Percentiles rank a stretch among this genome's conserved stretches.
These are phyloP conservation scores for Pocillopora meandrina DNA, from an alignment of 92 coral and sea anemone species.

Conservation along the genomic window DNA sequence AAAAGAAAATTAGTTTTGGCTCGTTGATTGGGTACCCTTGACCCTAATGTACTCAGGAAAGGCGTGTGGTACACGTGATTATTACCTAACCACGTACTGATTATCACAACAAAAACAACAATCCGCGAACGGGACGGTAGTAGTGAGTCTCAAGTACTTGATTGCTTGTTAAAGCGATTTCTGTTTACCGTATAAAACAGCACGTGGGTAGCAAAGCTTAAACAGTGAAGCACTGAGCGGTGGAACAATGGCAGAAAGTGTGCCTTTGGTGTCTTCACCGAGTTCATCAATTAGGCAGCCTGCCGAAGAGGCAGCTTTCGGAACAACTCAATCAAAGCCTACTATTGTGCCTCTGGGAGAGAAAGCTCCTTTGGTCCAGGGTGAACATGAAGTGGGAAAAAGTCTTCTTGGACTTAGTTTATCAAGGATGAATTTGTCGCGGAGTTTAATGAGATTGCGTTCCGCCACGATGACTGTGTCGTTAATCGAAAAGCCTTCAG, in stretches of 20 bases:
- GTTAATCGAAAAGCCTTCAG: slow-evolving; percentile 35
- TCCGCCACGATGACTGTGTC: slow-evolving; percentile 49
- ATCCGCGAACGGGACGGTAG: background rate
- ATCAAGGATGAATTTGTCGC: slow-evolving; percentile 26
- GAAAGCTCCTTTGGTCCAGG: slow-evolving; percentile 6
- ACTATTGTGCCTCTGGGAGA: slow-evolving; percentile 37
- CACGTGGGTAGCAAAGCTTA: slow-evolving; percentile 1
- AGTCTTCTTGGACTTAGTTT: slow-evolving; percentile 22
- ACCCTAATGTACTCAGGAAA: background rate
- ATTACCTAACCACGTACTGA: background rate
- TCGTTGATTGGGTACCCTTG: slow-evolving; percentile 4
- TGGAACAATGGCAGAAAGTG: slow-evolving; percentile 4
- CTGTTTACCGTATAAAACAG: background rate
- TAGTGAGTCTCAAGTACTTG: slow-evolving; percentile 4
- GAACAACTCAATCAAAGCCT: slow-evolving; percentile 10
- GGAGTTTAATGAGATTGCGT: slow-evolving; percentile 35
- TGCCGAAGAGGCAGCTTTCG: slow-evolving; percentile 33
- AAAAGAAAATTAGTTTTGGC: background rate
- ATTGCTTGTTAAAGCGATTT: background rate
- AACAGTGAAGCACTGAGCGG: background rate
- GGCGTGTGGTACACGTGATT: background rate
- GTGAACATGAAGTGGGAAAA: slow-evolving; percentile 1
- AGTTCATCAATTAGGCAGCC: background rate
- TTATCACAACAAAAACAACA: background rate
- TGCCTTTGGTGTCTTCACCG: background rate